Conservation (phyloP, 2,113 vertebrate species). For the Lophotis ruficrista region DNA sequence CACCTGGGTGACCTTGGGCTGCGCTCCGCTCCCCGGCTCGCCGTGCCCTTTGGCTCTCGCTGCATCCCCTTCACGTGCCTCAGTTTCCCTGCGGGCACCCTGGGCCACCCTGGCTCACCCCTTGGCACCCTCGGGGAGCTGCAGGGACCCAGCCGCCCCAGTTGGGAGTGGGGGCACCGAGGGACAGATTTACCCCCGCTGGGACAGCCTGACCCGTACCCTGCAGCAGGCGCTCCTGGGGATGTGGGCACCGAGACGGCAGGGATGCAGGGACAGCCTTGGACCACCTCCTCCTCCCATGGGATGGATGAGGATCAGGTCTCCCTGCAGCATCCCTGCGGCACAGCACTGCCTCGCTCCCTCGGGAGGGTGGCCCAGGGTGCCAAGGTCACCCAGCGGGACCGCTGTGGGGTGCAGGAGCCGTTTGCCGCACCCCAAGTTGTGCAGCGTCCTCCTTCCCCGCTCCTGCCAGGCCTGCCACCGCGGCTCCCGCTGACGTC, state of each 20-base stretch:
- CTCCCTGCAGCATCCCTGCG: not conserved
- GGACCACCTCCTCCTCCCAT: rapidly evolving
- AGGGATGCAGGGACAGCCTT: not conserved
- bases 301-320: rapidly evolving
- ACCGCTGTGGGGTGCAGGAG: rapidly evolving
- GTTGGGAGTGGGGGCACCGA: not conserved
- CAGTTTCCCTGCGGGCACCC: not conserved
- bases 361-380: rapidly evolving
- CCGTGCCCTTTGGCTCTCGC: too few species aligned
- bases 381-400: not conserved
- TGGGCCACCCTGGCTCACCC: not conserved
- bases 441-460: not conserved
- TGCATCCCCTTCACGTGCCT: not conserved
- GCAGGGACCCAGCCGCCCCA: not conserved
- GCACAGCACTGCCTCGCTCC: rapidly evolving
- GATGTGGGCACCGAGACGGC: rapidly evolving
- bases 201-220: not conserved
- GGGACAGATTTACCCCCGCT: not conserved
- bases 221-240: rapidly evolving
- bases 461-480: not conserved
- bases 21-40: rapidly evolving
- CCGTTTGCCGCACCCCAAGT: rapidly evolving
- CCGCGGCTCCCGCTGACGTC: conserved; percentile 21
- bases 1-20: conserved; percentile 17
- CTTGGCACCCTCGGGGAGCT: not conserved